Evolutionary conservation across 2,888 invertebrate species (phyloP).

Genomic region (Asteroscopus sphinx): DNA sequence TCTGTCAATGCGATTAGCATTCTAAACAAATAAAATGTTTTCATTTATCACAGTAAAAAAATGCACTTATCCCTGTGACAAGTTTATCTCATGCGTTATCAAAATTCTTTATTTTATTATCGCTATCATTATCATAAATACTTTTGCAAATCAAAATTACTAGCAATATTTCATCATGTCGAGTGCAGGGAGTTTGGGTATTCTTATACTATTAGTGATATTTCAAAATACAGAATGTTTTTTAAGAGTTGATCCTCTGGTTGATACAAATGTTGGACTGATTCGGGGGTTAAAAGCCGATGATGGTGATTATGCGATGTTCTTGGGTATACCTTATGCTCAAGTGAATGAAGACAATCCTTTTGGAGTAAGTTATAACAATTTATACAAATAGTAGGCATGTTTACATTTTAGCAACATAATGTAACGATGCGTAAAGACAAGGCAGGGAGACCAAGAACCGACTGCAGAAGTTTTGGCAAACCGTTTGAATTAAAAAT

Average conservation of each 20-base stretch:
- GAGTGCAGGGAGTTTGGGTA: not conserved
- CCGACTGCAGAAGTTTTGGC: too few species aligned
- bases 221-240: conserved; percentile 18
- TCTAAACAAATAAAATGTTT: too few species aligned
- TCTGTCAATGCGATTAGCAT: too few species aligned
- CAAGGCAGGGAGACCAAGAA: too few species aligned
- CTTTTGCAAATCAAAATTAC: not conserved
- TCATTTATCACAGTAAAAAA: too few species aligned
- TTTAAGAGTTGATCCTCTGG: conserved; percentile 60
- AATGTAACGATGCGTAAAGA: too few species aligned
- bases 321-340: conserved; percentile 73
- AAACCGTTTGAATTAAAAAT: too few species aligned
- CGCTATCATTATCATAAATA: conserved; percentile 7
- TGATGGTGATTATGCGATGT: conserved; percentile 70
- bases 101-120: not conserved
- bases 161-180: conserved; percentile 17
- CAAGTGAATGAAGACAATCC: conserved; percentile 64
- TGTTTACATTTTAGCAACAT: too few species aligned
- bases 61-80: too few species aligned
- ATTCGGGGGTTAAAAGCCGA: conserved; percentile 63
- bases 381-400: not conserved
- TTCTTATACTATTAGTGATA: conserved; percentile 17
- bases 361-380: conserved; percentile 67
- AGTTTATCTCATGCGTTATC: conserved; percentile 1
- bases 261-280: conserved; percentile 63